Evolutionary conservation across 2,797 vertebrate species (phyloP), one percentile per base, ranked within the genome.

Genomic region (Thamnophis elegans): DNA sequence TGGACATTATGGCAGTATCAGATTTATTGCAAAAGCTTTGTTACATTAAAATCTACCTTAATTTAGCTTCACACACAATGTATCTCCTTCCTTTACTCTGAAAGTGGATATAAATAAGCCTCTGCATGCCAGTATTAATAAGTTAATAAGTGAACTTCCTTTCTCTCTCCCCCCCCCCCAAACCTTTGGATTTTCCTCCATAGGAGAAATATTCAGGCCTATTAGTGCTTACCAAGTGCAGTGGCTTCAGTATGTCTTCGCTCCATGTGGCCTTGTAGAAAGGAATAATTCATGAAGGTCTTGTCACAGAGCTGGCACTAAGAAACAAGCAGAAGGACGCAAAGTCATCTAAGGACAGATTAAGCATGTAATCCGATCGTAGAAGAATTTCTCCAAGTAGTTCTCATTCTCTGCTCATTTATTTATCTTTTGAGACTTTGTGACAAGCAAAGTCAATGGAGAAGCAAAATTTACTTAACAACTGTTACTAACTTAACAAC

Each of bases 221-320:
- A 5, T 4, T 55, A 88, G 10, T 22, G 91, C 97, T 95, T 95
- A 98, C 98, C 98, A 1, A 88, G 73, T 65, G 97, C 93, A 0
- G 94, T 96, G 42, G 92, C 1, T 65, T 98, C 97, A 0, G 91
- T 9, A 0, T 98, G 98, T 60, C 96, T 94, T 32, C 95, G 96
- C 85, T 97, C 96, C 58, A 97, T 11, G 4, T 98, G 98, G 68
- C 94, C 95, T 95, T 96, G 97, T 90, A 98, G 96, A 90, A 97
- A 98, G 92, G 97, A 97, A 91, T 96, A 94, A 25, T 97, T 98
- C 95, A 97, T 90, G 94, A 98, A 98, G 5, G 96, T 95, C 96
- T 98, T 98, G 85, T 98, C 97, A 93, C 98, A 98, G 54, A 97
- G 93, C 65, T 97, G 98, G 95, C 98, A 98, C 98, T 98, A 92